These are phyloP conservation scores for Eristalinus sepulchralis DNA, from an alignment of 2,888 invertebrate species.

Conservation along the genomic window DNA sequence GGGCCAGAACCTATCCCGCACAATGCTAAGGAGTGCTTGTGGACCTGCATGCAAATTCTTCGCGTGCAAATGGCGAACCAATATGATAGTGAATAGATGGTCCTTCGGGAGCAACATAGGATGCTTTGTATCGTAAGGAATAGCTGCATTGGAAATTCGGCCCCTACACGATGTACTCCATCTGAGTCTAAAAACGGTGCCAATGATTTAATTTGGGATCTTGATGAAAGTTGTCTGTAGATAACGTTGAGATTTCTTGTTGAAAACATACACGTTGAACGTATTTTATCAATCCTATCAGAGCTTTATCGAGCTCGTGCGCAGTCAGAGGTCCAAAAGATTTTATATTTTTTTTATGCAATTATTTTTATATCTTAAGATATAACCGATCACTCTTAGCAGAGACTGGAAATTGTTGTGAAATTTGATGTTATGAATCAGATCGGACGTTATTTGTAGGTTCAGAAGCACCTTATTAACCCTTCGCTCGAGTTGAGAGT, in stretches of 20 bases:
- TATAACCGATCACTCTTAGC: not conserved
- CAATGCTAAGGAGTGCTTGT: slow-evolving; percentile 64
- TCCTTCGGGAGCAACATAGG: slow-evolving; percentile 32
- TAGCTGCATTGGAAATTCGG: not conserved
- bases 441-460: not conserved
- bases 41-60: slow-evolving; percentile 74
- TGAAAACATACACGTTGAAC: not conserved
- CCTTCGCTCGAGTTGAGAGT: not conserved
- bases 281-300: not conserved
- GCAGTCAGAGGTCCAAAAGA: not conserved
- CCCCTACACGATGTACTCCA: slow-evolving; percentile 15
- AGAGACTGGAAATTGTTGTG: not conserved
- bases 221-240: not conserved
- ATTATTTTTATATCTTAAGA: not conserved
- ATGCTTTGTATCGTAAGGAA: slow-evolving; percentile 16
- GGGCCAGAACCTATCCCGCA: slow-evolving; percentile 22
- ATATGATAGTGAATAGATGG: not conserved
- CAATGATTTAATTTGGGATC: not conserved
- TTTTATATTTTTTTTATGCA: not conserved
- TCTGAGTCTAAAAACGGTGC: not conserved
- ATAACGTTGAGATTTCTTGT: not conserved
- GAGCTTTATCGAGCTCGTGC: not conserved
- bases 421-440: slow-evolving; percentile 10
- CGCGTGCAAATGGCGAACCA: slow-evolving; percentile 17
- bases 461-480: not conserved